phyloP scores from a whole-genome alignment of 1,140 invertebrate species.

The Camponotus pennsylvanicus region DNA sequence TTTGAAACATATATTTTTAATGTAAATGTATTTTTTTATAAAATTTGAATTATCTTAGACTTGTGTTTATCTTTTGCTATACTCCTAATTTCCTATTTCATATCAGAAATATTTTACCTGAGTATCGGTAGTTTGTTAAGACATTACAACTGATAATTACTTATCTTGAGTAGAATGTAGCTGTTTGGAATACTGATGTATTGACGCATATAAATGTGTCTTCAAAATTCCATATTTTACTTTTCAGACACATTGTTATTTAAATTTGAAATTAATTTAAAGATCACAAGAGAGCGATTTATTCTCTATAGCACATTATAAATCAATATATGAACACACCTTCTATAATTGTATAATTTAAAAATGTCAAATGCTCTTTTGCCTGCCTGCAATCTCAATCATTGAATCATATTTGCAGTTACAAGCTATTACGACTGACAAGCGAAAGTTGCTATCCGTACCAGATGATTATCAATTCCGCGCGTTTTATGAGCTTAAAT shows the following conservation, averaged over 20 bases:
- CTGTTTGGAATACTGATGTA: neutral
- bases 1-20: neutral
- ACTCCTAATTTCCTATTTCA: neutral
- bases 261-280: neutral
- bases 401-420: conserved; percentile 16
- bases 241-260: neutral
- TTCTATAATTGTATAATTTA: neutral
- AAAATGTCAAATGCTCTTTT: neutral
- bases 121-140: conserved; percentile 1
- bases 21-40: neutral
- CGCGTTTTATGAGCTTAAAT: conserved; percentile 18
- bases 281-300: neutral
- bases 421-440: conserved; percentile 8
- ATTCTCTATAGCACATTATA: neutral
- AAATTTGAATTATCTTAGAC: neutral
- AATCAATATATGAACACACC: neutral
- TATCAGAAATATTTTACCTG: neutral
- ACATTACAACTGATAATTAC: neutral
- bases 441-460: neutral
- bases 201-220: neutral
- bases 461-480: conserved; percentile 26
- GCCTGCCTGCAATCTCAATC: neutral
- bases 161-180: conserved; percentile 5
- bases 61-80: neutral
- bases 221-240: neutral